Conservation (phyloP, 2,113 vertebrate genomes). For the Spermophilus dauricus region DNA sequence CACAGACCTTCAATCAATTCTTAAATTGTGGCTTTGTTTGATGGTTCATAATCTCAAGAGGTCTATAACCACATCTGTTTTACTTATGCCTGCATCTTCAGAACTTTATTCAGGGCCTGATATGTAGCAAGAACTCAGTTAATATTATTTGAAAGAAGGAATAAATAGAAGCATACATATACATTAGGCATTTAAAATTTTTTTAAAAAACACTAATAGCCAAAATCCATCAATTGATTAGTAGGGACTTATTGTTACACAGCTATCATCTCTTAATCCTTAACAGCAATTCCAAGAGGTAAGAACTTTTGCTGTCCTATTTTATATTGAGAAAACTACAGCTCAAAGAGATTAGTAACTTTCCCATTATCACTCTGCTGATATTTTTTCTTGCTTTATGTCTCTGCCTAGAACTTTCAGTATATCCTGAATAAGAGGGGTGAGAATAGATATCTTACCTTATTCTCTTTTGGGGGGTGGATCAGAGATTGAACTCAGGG, state of each 20-base stretch:
- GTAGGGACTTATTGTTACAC: neutral
- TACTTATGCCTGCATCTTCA: neutral
- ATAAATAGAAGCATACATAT: neutral
- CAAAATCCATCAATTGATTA: neutral
- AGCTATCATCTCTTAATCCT: neutral
- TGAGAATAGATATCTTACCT: neutral
- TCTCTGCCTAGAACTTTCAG: neutral
- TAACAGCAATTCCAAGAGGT: neutral
- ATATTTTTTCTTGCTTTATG: neutral
- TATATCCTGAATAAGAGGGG: too few species aligned
- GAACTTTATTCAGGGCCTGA: neutral
- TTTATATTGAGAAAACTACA: neutral
- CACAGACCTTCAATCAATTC: neutral
- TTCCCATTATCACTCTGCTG: neutral
- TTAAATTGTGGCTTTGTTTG: neutral
- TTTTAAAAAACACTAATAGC: neutral
- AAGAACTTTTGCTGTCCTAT: neutral
- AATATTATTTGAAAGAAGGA: neutral
- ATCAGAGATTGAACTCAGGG: too few species aligned
- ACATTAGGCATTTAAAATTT: neutral
- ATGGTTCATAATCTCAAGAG: neutral
- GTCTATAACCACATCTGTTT: neutral
- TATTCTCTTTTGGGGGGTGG: neutral
- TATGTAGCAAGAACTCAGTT: neutral
- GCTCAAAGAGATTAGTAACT: neutral